Evolutionary conservation across 1,140 invertebrate genomes (phyloP).

Genomic region (Drosophila pseudoananassae): DNA sequence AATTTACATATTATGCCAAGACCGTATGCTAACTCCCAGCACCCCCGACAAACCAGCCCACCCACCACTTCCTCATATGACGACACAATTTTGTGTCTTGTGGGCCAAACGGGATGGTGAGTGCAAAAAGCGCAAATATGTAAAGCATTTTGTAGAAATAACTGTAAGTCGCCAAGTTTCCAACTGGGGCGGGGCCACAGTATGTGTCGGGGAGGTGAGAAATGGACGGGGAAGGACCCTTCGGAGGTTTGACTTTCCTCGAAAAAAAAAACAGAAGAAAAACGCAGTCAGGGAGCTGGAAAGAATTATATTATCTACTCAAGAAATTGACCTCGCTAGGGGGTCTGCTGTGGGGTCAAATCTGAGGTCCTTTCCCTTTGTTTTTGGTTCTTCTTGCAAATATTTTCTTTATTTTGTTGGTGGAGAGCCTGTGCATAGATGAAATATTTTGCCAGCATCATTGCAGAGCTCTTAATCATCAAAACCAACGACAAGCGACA

Average conservation of each 20-base stretch:
- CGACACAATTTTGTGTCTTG: conserved; percentile 32
- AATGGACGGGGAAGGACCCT: conserved; percentile 3
- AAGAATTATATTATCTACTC: conserved; percentile 36
- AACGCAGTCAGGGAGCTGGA: conserved; percentile 12
- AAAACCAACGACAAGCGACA: conserved; percentile 12
- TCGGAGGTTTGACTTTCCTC: conserved; percentile 1
- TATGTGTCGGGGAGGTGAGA: not conserved
- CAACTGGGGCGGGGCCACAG: conserved; percentile 21
- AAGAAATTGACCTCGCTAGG: conserved; percentile 34
- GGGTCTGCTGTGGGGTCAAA: conserved; percentile 5
- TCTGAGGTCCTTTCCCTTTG: not conserved
- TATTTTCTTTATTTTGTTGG: not conserved
- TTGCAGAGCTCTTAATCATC: conserved; percentile 48
- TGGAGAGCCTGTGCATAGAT: not conserved
- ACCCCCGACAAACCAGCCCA: no score
- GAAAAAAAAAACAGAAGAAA: not conserved
- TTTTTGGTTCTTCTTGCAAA: not conserved
- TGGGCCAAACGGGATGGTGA: conserved; percentile 20
- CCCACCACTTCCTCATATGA: not conserved
- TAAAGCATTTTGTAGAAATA: conserved; percentile 61
- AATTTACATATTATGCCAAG: conserved; percentile 63
- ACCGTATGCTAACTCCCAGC: conserved; percentile 17
- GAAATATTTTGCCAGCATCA: conserved; percentile 20
- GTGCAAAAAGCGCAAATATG: conserved; percentile 65
- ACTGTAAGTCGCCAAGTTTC: conserved; percentile 55